A percentile compares a stretch with the other conserved stretches of the same genome.
Conservation (phyloP, 2,888 invertebrate genomes). For the Idaea aversata region DNA sequence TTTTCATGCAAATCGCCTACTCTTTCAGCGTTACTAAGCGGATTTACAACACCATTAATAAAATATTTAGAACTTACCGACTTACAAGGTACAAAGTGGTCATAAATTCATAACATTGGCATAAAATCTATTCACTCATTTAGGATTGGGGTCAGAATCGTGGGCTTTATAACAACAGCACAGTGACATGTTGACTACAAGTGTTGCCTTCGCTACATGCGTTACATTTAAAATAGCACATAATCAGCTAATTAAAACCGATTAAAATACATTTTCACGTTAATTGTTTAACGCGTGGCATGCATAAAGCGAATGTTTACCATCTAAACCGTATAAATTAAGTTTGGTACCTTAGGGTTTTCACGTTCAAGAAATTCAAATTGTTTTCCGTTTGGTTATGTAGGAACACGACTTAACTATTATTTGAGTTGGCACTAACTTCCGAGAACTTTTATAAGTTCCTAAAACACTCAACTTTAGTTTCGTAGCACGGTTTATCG, state of each 20-base stretch:
- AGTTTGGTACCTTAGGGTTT: background rate
- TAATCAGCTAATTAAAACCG: slow-evolving; percentile 47
- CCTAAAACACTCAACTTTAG: slow-evolving; percentile 1
- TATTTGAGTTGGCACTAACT: slow-evolving; percentile 6
- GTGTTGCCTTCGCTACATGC: slow-evolving; percentile 23
- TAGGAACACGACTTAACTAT: background rate
- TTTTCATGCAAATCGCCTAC: background rate
- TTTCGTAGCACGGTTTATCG: background rate
- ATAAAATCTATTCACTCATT: background rate
- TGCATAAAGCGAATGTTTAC: slow-evolving; percentile 31
- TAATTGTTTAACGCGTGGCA: slow-evolving; percentile 41
- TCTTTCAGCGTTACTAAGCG: background rate
- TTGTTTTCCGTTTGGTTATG: background rate
- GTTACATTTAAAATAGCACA: slow-evolving; percentile 47
- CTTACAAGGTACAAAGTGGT: background rate
- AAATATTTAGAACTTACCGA: background rate
- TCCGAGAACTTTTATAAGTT: slow-evolving; percentile 8
- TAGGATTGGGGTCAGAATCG: slow-evolving; percentile 2
- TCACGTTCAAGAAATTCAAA: background rate
- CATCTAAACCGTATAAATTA: slow-evolving; percentile 27
- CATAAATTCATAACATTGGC: background rate
- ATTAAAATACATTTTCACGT: slow-evolving; percentile 49
- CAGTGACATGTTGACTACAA: background rate
- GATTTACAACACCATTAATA: background rate
- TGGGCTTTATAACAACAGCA: slow-evolving; percentile 11